phyloP scores from a whole-genome alignment of 2,888 invertebrate species.

The Trissolcus japonicus region DNA sequence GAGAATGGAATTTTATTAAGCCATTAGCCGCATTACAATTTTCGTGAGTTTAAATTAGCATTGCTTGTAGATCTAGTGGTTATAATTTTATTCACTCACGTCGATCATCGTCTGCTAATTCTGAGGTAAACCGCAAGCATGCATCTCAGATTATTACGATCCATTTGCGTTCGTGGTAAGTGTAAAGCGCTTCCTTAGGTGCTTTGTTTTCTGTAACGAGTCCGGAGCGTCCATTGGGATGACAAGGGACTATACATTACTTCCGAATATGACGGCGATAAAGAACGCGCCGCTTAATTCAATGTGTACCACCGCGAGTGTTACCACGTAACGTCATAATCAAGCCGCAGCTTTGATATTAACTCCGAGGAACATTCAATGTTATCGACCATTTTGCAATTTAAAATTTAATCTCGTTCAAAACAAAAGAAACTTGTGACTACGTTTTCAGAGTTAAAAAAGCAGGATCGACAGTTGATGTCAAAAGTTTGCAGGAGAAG shows the following conservation, averaged over 20 bases:
- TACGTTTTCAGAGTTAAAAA: no score
- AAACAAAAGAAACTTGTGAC: no score
- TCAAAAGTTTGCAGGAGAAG: no score
- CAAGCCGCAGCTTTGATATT: conserved; percentile 1
- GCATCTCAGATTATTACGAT: conserved; percentile 62
- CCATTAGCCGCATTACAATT: conserved; percentile 24
- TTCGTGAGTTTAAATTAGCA: conserved; percentile 17
- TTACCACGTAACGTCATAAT: conserved; percentile 13
- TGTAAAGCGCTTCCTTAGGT: conserved; percentile 65
- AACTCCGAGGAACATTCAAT: no score
- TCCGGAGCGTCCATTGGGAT: conserved; percentile 61
- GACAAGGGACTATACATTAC: conserved; percentile 66
- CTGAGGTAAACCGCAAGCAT: conserved; percentile 66
- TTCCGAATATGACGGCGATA: conserved; percentile 41
- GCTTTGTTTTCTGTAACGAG: conserved; percentile 63
- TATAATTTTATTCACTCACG: conserved; percentile 38
- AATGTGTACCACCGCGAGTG: conserved; percentile 4
- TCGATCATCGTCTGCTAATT: conserved; percentile 64
- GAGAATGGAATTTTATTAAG: conserved; percentile 18
- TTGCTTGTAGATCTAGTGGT: conserved; percentile 9
- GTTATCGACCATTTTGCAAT: no score
- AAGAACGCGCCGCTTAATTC: conserved; percentile 38
- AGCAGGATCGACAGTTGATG: no score
- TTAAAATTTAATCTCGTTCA: no score
- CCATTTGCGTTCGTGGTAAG: conserved; percentile 62